Conservation (phyloP, 37 sponge, comb jelly and placozoan genomes). For the Crambe crambe region DNA sequence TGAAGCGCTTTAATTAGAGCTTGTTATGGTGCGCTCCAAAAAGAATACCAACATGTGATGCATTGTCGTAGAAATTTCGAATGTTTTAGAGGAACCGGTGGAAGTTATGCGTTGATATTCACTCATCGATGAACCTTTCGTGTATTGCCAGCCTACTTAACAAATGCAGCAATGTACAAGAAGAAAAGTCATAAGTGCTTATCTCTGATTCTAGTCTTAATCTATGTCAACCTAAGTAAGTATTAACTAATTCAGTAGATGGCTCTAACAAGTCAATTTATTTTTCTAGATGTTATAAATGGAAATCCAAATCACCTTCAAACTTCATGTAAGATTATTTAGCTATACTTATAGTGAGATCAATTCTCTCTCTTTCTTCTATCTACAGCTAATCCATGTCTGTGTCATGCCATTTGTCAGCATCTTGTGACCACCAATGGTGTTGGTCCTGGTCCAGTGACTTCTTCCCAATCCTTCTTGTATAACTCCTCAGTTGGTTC, state of each 20-base stretch:
- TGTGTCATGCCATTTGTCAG: neutral
- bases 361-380: no score
- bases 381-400: neutral
- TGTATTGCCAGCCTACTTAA: no score
- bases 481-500: neutral
- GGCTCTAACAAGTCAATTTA: no score
- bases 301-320: no score
- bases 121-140: no score
- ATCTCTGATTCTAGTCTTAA: neutral
- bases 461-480: neutral
- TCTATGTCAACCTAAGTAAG: neutral
- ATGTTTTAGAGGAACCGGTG: no score
- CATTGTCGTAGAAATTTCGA: neutral
- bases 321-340: no score
- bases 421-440: neutral
- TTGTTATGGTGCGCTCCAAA: conserved; percentile 5
- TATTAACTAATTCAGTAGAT: no score
- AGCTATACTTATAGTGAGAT: no score
- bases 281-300: no score
- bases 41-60: neutral
- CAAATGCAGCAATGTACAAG: neutral
- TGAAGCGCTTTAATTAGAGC: neutral
- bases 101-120: no score
- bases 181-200: neutral
- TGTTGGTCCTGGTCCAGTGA: neutral